Evolutionary conservation across 2,113 vertebrate species (phyloP), one percentile per base, ranked within the genome.

Genomic region (Ophthalmotilapia sp.): DNA sequence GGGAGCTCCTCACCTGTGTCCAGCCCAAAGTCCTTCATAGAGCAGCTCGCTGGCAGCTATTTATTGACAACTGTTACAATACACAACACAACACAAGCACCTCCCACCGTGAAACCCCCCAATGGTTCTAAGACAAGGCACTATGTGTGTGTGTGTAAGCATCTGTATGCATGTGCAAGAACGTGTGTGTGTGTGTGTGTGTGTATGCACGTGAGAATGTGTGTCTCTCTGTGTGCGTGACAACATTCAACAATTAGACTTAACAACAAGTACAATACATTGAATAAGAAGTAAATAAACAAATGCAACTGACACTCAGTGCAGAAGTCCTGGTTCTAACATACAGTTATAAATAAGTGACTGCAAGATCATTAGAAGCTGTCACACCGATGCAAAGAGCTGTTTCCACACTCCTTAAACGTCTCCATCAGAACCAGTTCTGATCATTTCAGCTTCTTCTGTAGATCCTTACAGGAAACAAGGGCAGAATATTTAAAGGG

Each of bases 391-490:
- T 53, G 51, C 5, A 53, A 53, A 21, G 51, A 53, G 51, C 51
- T 5, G 8, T 51, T 19, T 51, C n/a, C 49, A 51, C 17, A 51
- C 17, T 53, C 51, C 49, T 1, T 0, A 53, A 53, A 53, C 49
- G 0, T 53, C 49, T 53, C 49, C 49, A 53, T 53, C 51, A 53
- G 51, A 53, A 53, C 51, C 19, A 6, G 51, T 0, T 0, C 9
- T 53, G 51, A 53, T 53, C 51, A 53, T n/a, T 53, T 53, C 5
- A n/a, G 51, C 51, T 53, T 53, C 51, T 53, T 53, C 51, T 53
- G 51, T 53, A 0, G 51, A 53, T n/a, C 51, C 51, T 53, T 2
- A n/a, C 51, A 53, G 49, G 49, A 53, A 53, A n/a, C 49, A n/a
- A 53, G 38, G 38, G 38, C 10, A 40, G 49, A 53, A 3, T 53